Conservation (phyloP, 2,113 vertebrate genomes). For the Neogale vison region DNA sequence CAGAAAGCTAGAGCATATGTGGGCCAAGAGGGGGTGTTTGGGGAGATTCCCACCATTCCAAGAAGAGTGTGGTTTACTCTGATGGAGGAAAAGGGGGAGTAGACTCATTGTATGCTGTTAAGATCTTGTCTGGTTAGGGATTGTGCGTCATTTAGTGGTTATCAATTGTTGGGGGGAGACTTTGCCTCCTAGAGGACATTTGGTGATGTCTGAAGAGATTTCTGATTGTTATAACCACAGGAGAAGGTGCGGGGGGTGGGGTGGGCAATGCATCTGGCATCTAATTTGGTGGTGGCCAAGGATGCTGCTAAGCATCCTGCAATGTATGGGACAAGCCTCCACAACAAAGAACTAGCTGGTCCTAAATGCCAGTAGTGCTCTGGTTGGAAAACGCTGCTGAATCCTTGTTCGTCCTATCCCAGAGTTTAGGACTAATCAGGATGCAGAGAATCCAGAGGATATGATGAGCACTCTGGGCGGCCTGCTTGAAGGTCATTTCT, state of each 20-base stretch:
- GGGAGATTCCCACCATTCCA: neutral
- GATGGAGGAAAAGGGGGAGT: neutral
- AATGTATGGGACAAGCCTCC: neutral
- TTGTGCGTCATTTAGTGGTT: neutral
- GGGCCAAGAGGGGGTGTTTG: accelerated
- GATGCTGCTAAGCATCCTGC: neutral
- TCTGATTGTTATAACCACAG: neutral
- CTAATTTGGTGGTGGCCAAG: neutral
- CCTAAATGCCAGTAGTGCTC: neutral
- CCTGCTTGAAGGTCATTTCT: neutral
- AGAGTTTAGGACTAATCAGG: neutral
- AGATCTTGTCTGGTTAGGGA: neutral
- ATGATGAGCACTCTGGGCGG: too few relatives aligned
- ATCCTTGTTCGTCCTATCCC: neutral
- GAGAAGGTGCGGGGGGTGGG: neutral
- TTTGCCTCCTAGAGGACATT: neutral
- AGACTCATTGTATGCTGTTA: accelerated
- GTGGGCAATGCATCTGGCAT: neutral
- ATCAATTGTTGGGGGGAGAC: neutral
- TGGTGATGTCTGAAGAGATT: neutral
- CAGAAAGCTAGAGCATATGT: neutral
- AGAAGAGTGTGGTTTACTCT: neutral
- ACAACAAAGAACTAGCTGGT: neutral
- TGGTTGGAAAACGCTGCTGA: neutral
- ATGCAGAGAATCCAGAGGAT: neutral